These are phyloP conservation scores for Chaetodon trifasciatus DNA, from an alignment of 2,797 vertebrate genomes.

Conservation along the genomic window DNA sequence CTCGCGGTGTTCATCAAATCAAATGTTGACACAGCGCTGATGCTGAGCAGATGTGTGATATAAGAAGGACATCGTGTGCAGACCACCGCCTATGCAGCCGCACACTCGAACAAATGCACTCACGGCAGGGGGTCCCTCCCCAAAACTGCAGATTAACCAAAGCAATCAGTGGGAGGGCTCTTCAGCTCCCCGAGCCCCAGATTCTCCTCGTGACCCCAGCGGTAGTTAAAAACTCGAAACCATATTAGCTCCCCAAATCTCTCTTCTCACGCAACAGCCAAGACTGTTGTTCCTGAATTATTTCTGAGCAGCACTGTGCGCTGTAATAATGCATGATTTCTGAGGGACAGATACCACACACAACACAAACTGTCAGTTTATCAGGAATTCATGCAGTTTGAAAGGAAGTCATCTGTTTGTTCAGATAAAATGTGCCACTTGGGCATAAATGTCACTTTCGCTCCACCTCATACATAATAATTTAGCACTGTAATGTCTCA, in stretches of 20 bases:
- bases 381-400: neutral
- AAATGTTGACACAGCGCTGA: constrained; percentile 68
- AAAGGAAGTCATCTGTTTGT: neutral
- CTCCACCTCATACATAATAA: neutral
- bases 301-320: constrained; percentile 13
- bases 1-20: constrained; percentile 39
- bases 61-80: constrained; percentile 55
- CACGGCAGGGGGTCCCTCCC: constrained; percentile 61
- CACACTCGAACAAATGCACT: constrained; percentile 50
- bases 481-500: neutral
- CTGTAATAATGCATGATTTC: constrained; percentile 12
- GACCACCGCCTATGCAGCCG: constrained; percentile 68
- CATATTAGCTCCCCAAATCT: constrained; percentile 51
- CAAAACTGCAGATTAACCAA: constrained; percentile 75
- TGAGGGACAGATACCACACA: constrained; percentile 4
- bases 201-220: constrained; percentile 51
- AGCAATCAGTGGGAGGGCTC: constrained; percentile 67
- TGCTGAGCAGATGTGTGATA: constrained; percentile 77
- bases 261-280: constrained; percentile 52
- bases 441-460: neutral
- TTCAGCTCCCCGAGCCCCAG: constrained; percentile 52
- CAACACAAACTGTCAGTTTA: neutral
- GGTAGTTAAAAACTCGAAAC: constrained; percentile 54
- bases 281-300: constrained; percentile 32
- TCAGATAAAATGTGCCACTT: neutral